phyloP scores from a whole-genome alignment of 1,140 invertebrate genomes.

The Drosophila seguyi region DNA sequence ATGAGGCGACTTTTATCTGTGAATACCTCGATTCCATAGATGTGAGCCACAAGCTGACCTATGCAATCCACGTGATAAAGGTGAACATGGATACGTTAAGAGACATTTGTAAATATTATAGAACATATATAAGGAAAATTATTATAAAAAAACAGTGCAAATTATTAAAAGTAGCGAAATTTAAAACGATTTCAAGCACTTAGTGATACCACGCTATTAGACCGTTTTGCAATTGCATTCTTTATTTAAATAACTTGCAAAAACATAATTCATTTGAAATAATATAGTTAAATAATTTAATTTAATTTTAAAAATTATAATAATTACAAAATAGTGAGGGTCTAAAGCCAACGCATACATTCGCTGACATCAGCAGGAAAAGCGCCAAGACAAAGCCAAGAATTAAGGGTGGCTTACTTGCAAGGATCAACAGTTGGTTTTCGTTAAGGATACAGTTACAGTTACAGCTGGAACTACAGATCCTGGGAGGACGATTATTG shows the following conservation, averaged over 20 bases:
- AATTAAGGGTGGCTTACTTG: conserved; percentile 32
- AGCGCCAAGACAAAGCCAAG: conserved; percentile 16
- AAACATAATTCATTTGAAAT: too few species aligned
- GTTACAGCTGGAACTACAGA: conserved; percentile 14
- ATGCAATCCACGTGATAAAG: too few species aligned
- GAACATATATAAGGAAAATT: background rate
- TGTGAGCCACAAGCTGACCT: background rate
- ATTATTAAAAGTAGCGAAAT: too few species aligned
- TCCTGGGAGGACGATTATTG: conserved; percentile 6
- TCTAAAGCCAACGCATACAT: background rate
- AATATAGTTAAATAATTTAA: too few species aligned
- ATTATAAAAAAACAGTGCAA: too few species aligned
- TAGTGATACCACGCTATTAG: too few species aligned
- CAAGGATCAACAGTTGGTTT: conserved; percentile 40
- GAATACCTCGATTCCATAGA: background rate
- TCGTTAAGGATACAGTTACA: background rate
- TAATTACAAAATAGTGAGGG: too few species aligned
- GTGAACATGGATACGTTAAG: too few species aligned
- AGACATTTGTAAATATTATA: background rate
- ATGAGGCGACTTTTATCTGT: conserved; percentile 8
- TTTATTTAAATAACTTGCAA: too few species aligned
- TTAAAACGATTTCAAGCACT: too few species aligned
- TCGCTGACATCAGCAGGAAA: conserved; percentile 20
- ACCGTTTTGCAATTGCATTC: too few species aligned
- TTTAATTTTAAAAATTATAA: too few species aligned